A percentile compares a stretch with the other conserved stretches of the same genome.
phyloP scores from a whole-genome alignment of 2,888 invertebrate genomes.

The Embidobia sp. region DNA sequence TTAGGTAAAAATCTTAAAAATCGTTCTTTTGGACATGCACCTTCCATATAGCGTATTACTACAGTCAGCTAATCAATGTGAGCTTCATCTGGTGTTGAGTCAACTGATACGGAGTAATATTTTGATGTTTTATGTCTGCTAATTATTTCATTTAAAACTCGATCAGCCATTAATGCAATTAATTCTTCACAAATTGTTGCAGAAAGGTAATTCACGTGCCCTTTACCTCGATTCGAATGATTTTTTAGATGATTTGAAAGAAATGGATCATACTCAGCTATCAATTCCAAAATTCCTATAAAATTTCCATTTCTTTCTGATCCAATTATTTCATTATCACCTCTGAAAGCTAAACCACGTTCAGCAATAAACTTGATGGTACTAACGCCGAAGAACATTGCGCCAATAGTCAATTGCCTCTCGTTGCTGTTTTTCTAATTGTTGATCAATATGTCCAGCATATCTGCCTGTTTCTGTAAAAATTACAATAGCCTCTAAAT shows the following conservation, averaged over 20 bases:
- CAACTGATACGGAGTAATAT: constrained; percentile 69
- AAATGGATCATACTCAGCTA: constrained; percentile 1
- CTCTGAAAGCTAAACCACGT: constrained; percentile 1
- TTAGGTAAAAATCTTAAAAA: constrained; percentile 67
- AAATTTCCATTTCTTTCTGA: not conserved
- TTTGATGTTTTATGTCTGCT: constrained; percentile 45
- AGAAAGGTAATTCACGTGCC: not conserved
- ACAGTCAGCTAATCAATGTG: constrained; percentile 69
- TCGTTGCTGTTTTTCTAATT: not conserved
- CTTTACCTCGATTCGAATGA: not conserved
- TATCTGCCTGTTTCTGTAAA: not conserved
- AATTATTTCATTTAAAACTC: constrained; percentile 48
- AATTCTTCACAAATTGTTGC: constrained; percentile 55
- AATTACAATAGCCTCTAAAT: constrained; percentile 1
- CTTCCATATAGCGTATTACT: constrained; percentile 65
- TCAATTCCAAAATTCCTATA: constrained; percentile 1
- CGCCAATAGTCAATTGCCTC: not conserved
- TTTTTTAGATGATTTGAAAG: not conserved
- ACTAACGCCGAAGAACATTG: not conserved
- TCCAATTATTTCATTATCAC: constrained; percentile 1
- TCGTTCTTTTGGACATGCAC: constrained; percentile 65
- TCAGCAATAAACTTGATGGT: not conserved
- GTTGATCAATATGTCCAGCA: not conserved
- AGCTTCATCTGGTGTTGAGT: constrained; percentile 68
- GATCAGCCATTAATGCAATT: constrained; percentile 53